phyloP scores from a whole-genome alignment of 2,113 vertebrate species.

The Notechis scutatus region DNA sequence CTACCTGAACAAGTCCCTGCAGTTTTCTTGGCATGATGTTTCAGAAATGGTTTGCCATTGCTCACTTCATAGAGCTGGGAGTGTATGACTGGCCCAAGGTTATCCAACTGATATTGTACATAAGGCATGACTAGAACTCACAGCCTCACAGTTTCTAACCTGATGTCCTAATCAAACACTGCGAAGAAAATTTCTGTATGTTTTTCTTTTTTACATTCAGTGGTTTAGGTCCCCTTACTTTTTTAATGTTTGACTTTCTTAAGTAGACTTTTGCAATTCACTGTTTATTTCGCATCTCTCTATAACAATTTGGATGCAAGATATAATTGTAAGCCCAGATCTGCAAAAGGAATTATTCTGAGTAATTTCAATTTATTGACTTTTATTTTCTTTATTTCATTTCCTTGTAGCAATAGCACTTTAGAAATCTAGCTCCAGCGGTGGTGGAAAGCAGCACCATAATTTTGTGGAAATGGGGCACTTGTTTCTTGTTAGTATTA shows the following conservation, averaged over 20 bases:
- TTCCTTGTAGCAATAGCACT: not conserved
- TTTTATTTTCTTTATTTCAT: not conserved
- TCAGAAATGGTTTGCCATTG: not conserved
- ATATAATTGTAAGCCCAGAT: not conserved
- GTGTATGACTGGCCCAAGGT: not conserved
- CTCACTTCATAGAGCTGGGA: not conserved
- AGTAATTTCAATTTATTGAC: not conserved
- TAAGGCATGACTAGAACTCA: not conserved
- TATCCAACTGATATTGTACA: not conserved
- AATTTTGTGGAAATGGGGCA: slow-evolving; percentile 5
- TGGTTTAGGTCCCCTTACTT: not conserved
- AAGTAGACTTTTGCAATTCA: not conserved
- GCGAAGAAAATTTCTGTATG: not conserved
- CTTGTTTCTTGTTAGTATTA: slow-evolving; percentile 16
- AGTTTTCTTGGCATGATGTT: not conserved
- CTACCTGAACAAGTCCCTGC: not conserved
- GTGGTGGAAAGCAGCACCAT: not conserved
- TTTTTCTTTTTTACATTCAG: not conserved
- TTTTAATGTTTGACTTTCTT: not conserved
- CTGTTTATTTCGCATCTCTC: not conserved
- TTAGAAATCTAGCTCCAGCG: not conserved
- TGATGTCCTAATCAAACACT: not conserved
- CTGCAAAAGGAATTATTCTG: not conserved
- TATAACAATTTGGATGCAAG: not conserved
- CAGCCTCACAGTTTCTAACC: not conserved